Evolutionary conservation across 2,113 vertebrate genomes (phyloP).

Genomic region (Archocentrus centrarchus): DNA sequence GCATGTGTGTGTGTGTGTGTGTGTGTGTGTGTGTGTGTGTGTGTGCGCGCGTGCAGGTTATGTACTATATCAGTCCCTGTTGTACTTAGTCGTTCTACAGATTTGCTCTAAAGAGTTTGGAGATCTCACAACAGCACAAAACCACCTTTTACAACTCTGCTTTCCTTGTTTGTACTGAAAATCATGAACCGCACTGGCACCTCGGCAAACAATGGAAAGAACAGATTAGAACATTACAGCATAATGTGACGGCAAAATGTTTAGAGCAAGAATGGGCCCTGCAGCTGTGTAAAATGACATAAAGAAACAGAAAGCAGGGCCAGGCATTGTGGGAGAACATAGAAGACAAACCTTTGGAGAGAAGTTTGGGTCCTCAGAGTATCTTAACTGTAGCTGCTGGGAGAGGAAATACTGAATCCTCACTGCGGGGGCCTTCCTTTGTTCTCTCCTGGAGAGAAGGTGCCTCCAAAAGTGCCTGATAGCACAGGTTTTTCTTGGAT

Average conservation of each 20-base stretch:
- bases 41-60: conserved; percentile 33
- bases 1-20: conserved; percentile 13
- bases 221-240: conserved; percentile 43
- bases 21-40: neutral
- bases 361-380: conserved; percentile 32
- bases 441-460: conserved; percentile 49
- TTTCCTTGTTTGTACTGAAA: conserved; percentile 50
- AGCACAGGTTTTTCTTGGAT: conserved; percentile 76
- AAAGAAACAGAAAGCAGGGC: conserved; percentile 33
- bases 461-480: conserved; percentile 69
- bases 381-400: conserved; percentile 53
- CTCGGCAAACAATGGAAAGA: conserved; percentile 59
- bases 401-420: conserved; percentile 67
- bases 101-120: conserved; percentile 53
- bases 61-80: conserved; percentile 59
- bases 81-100: conserved; percentile 44
- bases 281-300: conserved; percentile 35
- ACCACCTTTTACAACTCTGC: conserved; percentile 42
- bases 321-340: conserved; percentile 28
- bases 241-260: conserved; percentile 37
- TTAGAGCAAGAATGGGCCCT: conserved; percentile 31
- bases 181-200: conserved; percentile 37
- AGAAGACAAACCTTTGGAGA: conserved; percentile 19
- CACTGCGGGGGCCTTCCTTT: conserved; percentile 74
- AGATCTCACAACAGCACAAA: conserved; percentile 41